Percentiles rank a stretch among this genome's conserved stretches.
Conservation (phyloP, 2,113 vertebrate genomes). For the Poecilia latipinna region DNA sequence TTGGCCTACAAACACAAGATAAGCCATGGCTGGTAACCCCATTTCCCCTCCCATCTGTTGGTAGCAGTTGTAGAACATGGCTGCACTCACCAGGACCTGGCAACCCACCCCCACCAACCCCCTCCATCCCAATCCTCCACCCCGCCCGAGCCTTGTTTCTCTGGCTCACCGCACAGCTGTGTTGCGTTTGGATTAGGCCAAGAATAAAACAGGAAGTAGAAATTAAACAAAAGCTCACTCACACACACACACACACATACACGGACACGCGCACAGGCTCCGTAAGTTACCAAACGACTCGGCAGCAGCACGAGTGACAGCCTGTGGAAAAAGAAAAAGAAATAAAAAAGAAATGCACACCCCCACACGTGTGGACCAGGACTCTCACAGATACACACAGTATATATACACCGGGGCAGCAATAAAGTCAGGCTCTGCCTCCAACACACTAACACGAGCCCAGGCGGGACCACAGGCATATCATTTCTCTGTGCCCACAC, state of each 20-base stretch:
- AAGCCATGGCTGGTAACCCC: conserved; percentile 74
- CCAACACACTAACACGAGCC: conserved; percentile 57
- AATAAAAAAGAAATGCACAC: conserved; percentile 41
- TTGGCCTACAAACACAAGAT: conserved; percentile 76
- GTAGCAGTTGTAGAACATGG: conserved; percentile 71
- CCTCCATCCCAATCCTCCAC: neutral
- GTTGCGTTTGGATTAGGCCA: conserved; percentile 85
- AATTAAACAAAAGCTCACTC: conserved; percentile 84
- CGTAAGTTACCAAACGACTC: conserved; percentile 65
- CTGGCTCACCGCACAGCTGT: conserved; percentile 82
- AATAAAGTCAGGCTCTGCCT: conserved; percentile 59
- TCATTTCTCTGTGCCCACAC: conserved; percentile 66
- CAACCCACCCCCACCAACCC: conserved; percentile 60
- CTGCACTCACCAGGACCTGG: conserved; percentile 74
- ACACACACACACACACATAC: conserved; percentile 51
- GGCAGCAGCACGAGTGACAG: conserved; percentile 59
- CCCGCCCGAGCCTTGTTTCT: conserved; percentile 55
- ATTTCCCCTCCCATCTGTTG: conserved; percentile 78
- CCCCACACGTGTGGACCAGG: conserved; percentile 52
- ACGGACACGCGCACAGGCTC: conserved; percentile 25
- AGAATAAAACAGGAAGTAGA: conserved; percentile 87
- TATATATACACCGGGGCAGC: conserved; percentile 31
- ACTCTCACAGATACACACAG: conserved; percentile 31
- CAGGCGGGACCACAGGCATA: conserved; percentile 60
- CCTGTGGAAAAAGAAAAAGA: conserved; percentile 43